Evolutionary conservation across 1,140 invertebrate species (phyloP).

Genomic region (Callitettix versicolor): DNA sequence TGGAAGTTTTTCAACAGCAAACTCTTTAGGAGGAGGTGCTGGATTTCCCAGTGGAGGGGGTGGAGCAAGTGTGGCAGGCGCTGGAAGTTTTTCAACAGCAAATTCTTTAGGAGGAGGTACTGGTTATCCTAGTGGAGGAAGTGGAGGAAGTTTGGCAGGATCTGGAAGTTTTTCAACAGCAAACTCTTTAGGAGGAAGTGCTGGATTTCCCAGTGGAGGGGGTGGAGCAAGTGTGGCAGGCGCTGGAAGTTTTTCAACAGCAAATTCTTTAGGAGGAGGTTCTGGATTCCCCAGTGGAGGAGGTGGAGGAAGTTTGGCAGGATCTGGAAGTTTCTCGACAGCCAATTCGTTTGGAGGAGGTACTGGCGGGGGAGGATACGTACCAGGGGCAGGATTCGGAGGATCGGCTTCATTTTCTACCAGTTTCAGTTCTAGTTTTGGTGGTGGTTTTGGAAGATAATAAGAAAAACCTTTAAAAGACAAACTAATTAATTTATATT

Average conservation of each 20-base stretch:
- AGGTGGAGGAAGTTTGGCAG: neutral
- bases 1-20: neutral
- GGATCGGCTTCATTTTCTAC: neutral
- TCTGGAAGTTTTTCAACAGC: neutral
- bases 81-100: neutral
- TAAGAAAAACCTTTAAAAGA: too few relatives aligned
- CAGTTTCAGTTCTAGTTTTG: neutral
- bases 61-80: neutral
- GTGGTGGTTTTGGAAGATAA: neutral
- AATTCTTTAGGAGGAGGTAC: neutral
- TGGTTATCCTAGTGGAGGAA: too few relatives aligned
- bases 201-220: neutral
- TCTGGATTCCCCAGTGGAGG: neutral
- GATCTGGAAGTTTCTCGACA: neutral
- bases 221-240: neutral
- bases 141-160: neutral
- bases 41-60: neutral
- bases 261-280: neutral
- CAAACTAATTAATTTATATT: neutral
- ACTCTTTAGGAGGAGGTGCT: neutral
- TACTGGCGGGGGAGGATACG: neutral
- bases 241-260: neutral
- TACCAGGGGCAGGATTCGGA: neutral
- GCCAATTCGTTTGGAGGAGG: neutral
- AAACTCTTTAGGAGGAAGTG: neutral